Conservation (phyloP, 2,113 vertebrate genomes). For the Solea solea region DNA sequence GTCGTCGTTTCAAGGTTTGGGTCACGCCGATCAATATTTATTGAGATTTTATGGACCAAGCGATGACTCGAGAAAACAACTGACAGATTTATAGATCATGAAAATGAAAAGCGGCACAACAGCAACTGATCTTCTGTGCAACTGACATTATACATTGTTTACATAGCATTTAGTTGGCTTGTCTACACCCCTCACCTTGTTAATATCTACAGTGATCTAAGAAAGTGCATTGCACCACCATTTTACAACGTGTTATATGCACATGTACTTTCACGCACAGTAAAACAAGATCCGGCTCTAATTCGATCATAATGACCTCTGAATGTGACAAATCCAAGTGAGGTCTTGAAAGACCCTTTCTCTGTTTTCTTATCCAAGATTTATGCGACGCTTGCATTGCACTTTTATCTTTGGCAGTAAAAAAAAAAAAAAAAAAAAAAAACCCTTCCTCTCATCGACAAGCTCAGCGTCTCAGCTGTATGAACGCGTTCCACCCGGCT, state of each 20-base stretch:
- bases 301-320: constrained; percentile 28
- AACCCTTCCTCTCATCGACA: constrained; percentile 17
- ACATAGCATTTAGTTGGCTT: too few relatives aligned
- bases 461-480: constrained; percentile 1
- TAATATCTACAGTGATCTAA: constrained; percentile 30
- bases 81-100: too few relatives aligned
- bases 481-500: background rate
- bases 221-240: constrained; percentile 21
- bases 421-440: background rate
- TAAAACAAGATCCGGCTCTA: constrained; percentile 26
- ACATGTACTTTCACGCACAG: background rate
- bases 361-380: constrained; percentile 20
- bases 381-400: constrained; percentile 21
- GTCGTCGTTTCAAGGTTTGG: too few relatives aligned
- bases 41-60: too few relatives aligned
- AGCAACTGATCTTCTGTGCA: too few relatives aligned
- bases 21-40: too few relatives aligned
- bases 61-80: too few relatives aligned
- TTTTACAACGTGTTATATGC: constrained; percentile 32
- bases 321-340: constrained; percentile 26
- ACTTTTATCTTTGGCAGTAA: constrained; percentile 43
- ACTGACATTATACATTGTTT: too few relatives aligned
- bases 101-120: too few relatives aligned
- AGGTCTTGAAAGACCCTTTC: constrained; percentile 11
- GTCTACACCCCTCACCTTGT: constrained; percentile 23